phyloP scores from a whole-genome alignment of 2,888 invertebrate species.

The Ennomos quercinarius region DNA sequence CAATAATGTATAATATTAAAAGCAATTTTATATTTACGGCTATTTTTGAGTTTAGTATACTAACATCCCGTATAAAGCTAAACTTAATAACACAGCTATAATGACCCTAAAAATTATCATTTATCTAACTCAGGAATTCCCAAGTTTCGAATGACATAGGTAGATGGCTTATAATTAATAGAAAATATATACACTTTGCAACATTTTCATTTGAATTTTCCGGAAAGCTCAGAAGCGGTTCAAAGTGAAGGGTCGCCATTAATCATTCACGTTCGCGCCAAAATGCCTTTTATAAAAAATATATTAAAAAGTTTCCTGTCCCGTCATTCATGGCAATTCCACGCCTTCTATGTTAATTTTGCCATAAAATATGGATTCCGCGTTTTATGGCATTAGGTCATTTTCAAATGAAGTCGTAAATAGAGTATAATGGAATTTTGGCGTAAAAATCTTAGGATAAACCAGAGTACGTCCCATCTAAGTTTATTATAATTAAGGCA shows the following conservation, averaged over 20 bases:
- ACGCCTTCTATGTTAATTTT: slow-evolving; percentile 78
- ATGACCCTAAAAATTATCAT: not conserved
- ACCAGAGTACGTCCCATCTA: not conserved
- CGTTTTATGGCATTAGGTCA: slow-evolving; percentile 59
- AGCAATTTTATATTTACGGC: too few relatives aligned
- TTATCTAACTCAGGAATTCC: slow-evolving; percentile 16
- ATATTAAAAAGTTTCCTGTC: slow-evolving; percentile 74
- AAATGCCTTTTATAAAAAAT: slow-evolving; percentile 76
- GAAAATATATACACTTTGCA: slow-evolving; percentile 45
- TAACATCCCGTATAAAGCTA: too few relatives aligned
- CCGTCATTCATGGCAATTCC: slow-evolving; percentile 65
- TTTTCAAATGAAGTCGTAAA: slow-evolving; percentile 33
- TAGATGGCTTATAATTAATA: slow-evolving; percentile 64
- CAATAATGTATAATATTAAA: too few relatives aligned
- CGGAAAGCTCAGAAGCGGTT: slow-evolving; percentile 62
- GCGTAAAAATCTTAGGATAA: slow-evolving; percentile 18
- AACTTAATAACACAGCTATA: too few relatives aligned
- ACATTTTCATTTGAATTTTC: slow-evolving; percentile 54
- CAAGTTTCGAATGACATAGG: slow-evolving; percentile 44
- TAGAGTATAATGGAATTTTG: slow-evolving; percentile 23
- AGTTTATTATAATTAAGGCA: not conserved
- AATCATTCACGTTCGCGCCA: slow-evolving; percentile 75
- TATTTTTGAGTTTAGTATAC: too few relatives aligned
- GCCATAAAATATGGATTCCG: slow-evolving; percentile 66
- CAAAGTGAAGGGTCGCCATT: slow-evolving; percentile 73